Percentiles rank a stretch among this genome's conserved stretches.
Conservation (phyloP, 2,888 invertebrate species). For the Chrysolina americana region DNA sequence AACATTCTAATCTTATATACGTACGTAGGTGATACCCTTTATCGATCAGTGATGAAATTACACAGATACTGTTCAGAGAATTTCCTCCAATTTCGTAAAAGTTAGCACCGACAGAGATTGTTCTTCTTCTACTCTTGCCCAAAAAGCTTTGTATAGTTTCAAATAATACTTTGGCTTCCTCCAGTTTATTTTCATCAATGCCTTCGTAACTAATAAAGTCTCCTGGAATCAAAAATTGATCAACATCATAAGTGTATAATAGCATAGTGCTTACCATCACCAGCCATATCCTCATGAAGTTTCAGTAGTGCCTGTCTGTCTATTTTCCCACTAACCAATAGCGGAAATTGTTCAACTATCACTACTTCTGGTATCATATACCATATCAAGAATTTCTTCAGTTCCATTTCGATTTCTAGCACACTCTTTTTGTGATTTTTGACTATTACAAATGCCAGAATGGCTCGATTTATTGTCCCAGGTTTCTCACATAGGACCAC, state of each 20-base stretch:
- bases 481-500: not conserved
- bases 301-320: not conserved
- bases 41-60: not conserved
- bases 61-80: not conserved
- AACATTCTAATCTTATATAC: not conserved
- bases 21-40: not conserved
- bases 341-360: not conserved
- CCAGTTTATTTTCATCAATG: not conserved
- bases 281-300: not conserved
- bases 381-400: not conserved
- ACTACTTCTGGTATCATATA: not conserved
- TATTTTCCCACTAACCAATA: not conserved
- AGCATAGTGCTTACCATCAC: not conserved
- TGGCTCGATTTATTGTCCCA: not conserved
- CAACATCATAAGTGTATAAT: too few relatives aligned
- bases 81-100: not conserved
- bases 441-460: not conserved
- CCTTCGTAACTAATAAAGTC: not conserved
- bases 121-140: not conserved
- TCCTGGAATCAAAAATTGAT: not conserved
- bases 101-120: not conserved
- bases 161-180: not conserved
- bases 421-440: not conserved
- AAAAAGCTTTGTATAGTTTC: not conserved
- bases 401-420: not conserved